Conservation (phyloP, 2,797 vertebrate species). For the Sternarchorhynchus goeldii region DNA sequence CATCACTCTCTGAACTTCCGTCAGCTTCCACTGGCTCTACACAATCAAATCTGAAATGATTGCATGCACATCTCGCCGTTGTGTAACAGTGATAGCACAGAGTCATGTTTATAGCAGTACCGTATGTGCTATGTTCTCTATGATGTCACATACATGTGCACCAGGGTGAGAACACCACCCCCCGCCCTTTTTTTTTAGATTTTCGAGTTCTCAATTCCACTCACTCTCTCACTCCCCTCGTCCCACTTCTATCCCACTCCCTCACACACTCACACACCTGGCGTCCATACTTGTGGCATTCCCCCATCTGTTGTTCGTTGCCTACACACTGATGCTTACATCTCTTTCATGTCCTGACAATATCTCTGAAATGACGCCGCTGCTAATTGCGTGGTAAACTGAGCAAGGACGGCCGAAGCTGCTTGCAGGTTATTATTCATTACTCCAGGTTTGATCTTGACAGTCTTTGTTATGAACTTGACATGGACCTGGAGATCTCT, state of each 20-base stretch:
- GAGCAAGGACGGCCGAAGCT: not conserved
- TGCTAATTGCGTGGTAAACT: not conserved
- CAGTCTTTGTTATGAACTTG: not conserved
- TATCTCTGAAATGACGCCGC: not conserved
- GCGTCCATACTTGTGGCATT: slow-evolving; percentile 45
- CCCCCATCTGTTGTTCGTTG: slow-evolving; percentile 3
- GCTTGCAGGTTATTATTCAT: not conserved
- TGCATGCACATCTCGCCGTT: too few species aligned
- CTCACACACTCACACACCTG: slow-evolving; percentile 56
- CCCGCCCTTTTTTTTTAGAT: too few species aligned
- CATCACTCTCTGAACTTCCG: too few species aligned
- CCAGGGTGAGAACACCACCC: too few species aligned
- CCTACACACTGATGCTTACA: not conserved
- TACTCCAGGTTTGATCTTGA: not conserved
- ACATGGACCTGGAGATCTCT: not conserved
- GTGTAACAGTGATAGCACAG: too few species aligned
- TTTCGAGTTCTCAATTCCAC: too few species aligned
- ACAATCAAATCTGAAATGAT: too few species aligned
- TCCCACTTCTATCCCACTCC: slow-evolving; percentile 56
- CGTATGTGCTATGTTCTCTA: not conserved
- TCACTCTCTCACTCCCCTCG: not conserved
- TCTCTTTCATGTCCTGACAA: slow-evolving; percentile 10
- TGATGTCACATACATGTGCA: not conserved
- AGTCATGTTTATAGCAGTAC: not conserved
- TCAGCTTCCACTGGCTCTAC: too few species aligned